Percentiles rank a stretch among this genome's conserved stretches.
Evolutionary conservation across 1,140 invertebrate species (phyloP).

Genomic region (Diorhabda sublineata): DNA sequence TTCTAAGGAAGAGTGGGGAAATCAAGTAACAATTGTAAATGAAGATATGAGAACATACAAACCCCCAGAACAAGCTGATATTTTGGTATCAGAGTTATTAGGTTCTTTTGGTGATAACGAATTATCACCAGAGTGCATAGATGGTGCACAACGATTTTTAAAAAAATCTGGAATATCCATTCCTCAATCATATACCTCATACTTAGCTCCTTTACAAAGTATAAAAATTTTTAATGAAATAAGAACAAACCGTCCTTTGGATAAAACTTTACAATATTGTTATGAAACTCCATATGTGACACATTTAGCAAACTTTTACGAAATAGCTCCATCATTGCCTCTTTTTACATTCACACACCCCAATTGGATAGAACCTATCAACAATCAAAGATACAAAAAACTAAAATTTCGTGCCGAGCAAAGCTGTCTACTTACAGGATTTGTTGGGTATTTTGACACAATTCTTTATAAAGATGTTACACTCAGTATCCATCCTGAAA

Average conservation of each 20-base stretch:
- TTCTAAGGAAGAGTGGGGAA: conserved; percentile 77
- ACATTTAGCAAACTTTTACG: conserved; percentile 84
- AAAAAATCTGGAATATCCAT: conserved; percentile 91
- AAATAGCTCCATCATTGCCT: conserved; percentile 67
- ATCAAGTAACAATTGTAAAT: conserved; percentile 67
- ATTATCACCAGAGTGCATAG: conserved; percentile 96
- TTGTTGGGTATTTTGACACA: conserved; percentile 93
- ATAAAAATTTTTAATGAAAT: conserved; percentile 73
- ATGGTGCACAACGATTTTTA: conserved; percentile 86
- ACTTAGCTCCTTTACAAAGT: conserved; percentile 81
- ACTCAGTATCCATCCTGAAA: conserved; percentile 85
- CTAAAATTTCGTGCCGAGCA: conserved; percentile 67
- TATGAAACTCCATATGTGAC: conserved; percentile 89
- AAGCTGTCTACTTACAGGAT: conserved; percentile 83
- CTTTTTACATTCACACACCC: conserved; percentile 91
- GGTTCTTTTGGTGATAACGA: conserved; percentile 99
- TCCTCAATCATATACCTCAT: conserved; percentile 86
- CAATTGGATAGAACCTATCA: conserved; percentile 58
- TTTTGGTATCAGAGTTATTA: conserved; percentile 93
- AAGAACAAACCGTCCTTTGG: conserved; percentile 36
- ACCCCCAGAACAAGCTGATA: conserved; percentile 83
- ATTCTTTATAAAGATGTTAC: conserved; percentile 78
- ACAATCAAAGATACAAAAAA: conserved; percentile 72
- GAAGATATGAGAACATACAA: conserved; percentile 85
- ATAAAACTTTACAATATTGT: conserved; percentile 39